Conservation (phyloP, 2,113 vertebrate species). For the Dicerorhinus sumatrensis region DNA sequence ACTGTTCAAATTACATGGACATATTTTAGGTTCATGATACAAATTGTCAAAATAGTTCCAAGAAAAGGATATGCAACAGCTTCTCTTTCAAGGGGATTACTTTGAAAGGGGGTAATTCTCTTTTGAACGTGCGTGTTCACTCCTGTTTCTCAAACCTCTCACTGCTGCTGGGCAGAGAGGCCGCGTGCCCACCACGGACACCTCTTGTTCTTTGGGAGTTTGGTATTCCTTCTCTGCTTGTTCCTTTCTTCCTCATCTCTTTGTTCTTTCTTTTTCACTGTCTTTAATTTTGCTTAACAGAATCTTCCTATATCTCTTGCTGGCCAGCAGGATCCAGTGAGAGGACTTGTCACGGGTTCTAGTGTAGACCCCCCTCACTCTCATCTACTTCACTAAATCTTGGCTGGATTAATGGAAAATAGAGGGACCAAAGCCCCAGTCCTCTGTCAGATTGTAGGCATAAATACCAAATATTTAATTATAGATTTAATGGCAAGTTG, state of each 20-base stretch:
- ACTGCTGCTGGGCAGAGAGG: not conserved
- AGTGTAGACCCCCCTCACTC: rapidly evolving
- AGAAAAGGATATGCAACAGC: not conserved
- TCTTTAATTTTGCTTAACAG: not conserved
- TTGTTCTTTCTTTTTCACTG: not conserved
- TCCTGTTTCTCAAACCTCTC: not conserved
- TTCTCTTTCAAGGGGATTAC: not conserved
- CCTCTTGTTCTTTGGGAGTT: not conserved
- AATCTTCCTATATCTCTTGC: not conserved
- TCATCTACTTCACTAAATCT: not conserved
- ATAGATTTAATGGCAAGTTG: not conserved
- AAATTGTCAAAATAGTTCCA: not conserved
- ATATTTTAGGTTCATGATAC: not conserved
- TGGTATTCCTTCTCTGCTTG: not conserved
- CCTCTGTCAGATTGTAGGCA: not conserved
- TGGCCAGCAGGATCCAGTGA: not conserved
- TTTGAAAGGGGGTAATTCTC: not conserved
- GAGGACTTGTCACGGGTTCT: not conserved
- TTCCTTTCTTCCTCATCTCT: not conserved
- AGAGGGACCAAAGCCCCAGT: not conserved
- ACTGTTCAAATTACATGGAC: not conserved
- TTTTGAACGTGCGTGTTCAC: not conserved
- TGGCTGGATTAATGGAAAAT: not conserved
- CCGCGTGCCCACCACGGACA: no score
- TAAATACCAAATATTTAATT: not conserved